Evolutionary conservation across 2,888 invertebrate genomes (phyloP).

Genomic region (Portevinia maculata): DNA sequence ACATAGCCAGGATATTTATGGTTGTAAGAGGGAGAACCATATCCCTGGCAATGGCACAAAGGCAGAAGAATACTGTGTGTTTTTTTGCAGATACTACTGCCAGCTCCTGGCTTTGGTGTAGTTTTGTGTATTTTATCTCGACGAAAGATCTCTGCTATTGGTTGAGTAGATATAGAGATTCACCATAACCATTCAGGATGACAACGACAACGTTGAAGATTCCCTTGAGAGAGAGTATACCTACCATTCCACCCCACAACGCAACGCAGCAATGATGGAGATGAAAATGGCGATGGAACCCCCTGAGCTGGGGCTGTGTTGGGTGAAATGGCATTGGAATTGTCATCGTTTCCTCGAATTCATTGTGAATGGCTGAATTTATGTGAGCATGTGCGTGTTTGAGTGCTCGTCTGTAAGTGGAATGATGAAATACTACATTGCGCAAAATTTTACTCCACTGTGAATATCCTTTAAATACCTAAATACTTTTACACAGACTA

Average conservation of each 20-base stretch:
- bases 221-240: slow-evolving; percentile 76
- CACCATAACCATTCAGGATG: slow-evolving; percentile 75
- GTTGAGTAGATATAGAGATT: slow-evolving; percentile 74
- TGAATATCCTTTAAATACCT: neutral
- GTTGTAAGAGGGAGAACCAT: slow-evolving; percentile 49
- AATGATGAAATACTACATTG: slow-evolving; percentile 64
- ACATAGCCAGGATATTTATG: slow-evolving; percentile 71
- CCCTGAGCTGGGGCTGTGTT: slow-evolving; percentile 23
- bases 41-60: slow-evolving; percentile 65
- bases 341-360: slow-evolving; percentile 63
- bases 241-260: neutral
- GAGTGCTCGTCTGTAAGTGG: slow-evolving; percentile 40
- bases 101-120: slow-evolving; percentile 58
- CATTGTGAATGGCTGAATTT: slow-evolving; percentile 19
- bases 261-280: neutral
- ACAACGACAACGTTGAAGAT: slow-evolving; percentile 78
- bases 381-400: slow-evolving; percentile 13
- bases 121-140: slow-evolving; percentile 75
- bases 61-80: slow-evolving; percentile 43
- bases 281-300: neutral
- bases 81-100: slow-evolving; percentile 52
- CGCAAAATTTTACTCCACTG: neutral
- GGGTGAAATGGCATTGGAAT: slow-evolving; percentile 56
- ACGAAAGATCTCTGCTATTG: slow-evolving; percentile 76
- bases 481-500: neutral